Conservation (phyloP, 2,113 vertebrate species). For the Microcebus lehilahytsara region DNA sequence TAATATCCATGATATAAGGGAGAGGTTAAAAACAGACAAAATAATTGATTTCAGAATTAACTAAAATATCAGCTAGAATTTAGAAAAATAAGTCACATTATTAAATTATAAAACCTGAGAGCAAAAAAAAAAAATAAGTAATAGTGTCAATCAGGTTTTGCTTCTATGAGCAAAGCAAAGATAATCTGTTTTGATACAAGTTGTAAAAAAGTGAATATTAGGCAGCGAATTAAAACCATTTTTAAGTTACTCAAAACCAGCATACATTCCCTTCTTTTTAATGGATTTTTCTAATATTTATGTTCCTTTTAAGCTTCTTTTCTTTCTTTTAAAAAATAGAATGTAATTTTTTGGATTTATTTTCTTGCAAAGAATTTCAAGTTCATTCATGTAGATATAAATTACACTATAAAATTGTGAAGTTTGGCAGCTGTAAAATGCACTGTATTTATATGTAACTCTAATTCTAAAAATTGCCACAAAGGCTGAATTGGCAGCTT, state of each 20-base stretch:
- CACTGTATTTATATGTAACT: constrained; percentile 1
- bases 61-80: constrained; percentile 37
- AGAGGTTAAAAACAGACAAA: constrained; percentile 37
- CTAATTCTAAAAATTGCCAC: neutral
- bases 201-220: constrained; percentile 28
- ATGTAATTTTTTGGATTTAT: neutral
- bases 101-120: constrained; percentile 49
- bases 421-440: neutral
- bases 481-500: constrained; percentile 6
- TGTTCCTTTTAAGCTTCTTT: neutral
- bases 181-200: neutral
- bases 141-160: neutral
- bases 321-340: neutral
- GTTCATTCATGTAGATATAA: constrained; percentile 20
- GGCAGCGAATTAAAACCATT: neutral
- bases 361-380: constrained; percentile 35
- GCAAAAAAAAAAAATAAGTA: neutral
- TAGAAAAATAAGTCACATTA: constrained; percentile 14
- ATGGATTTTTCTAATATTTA: neutral
- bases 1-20: neutral
- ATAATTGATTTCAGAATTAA: constrained; percentile 43
- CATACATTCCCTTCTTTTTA: constrained; percentile 25
- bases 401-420: constrained; percentile 28
- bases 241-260: neutral
- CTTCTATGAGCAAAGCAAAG: neutral